Evolutionary conservation across 2,113 vertebrate species (phyloP).

Genomic region (Mormyrus iriodes): DNA sequence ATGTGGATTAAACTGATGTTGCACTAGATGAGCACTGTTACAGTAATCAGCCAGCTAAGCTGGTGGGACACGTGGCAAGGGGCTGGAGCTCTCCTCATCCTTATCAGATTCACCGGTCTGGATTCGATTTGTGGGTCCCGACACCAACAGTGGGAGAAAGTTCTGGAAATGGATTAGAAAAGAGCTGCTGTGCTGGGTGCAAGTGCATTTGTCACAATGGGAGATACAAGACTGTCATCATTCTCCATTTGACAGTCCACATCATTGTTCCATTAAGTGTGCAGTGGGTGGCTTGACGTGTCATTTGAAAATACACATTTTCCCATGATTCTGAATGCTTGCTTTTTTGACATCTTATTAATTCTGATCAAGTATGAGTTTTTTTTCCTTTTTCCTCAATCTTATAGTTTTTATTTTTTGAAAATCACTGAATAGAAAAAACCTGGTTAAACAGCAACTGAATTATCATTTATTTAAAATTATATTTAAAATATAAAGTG

Average conservation of each 20-base stretch:
- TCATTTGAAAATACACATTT: neutral
- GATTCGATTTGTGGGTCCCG: constrained; percentile 33
- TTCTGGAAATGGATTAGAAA: neutral
- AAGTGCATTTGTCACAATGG: neutral
- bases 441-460: neutral
- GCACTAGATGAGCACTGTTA: neutral
- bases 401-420: neutral
- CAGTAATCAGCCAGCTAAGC: constrained; percentile 46
- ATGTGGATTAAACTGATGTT: neutral
- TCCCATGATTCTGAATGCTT: neutral
- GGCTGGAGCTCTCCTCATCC: constrained; percentile 15
- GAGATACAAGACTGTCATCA: neutral
- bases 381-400: neutral
- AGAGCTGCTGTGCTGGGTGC: neutral
- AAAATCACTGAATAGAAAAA: neutral
- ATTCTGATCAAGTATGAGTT: neutral
- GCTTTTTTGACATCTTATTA: neutral
- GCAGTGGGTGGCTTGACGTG: neutral
- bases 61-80: constrained; percentile 35
- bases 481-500: neutral
- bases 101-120: constrained; percentile 12
- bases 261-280: neutral
- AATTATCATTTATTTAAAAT: neutral
- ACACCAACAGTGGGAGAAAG: constrained; percentile 19
- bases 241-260: neutral